Evolutionary conservation across 2,888 invertebrate species (phyloP), one percentile per base, ranked within the genome.

Genomic region (Drosophila monieri): DNA sequence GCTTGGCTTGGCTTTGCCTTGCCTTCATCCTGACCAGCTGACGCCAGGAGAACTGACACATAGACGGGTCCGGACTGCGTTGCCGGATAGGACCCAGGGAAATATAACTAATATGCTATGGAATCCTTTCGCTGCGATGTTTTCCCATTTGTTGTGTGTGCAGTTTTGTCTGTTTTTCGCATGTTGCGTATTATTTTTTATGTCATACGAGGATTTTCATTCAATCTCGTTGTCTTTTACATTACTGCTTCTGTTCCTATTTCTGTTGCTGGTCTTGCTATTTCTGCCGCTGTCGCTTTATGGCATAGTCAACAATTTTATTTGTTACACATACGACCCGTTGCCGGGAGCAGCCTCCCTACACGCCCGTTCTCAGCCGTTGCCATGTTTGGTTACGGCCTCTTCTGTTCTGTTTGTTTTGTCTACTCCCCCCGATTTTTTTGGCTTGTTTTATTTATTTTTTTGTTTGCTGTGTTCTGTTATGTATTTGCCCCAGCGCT

Each of bases 231-330:
- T 74, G 59, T 66, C 66, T 72, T 51, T 57, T 49, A 48, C 74
- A 64, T 64, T 64, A 64, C 62, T 37, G 66, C 44, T 43, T 6
- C 32, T 53, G 27, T 6, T 37, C 8, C 44, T 27, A n/a, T 25
- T 44, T 12, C 35, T 25, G 10, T 10, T 47, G 10, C 39, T 56
- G 53, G 9, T 39, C 9, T 21, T 54, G 54, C 44, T 57, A 14
- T 18, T 30, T 37, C 30, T 46, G 49, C 25, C 35, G 37, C n/a
- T 69, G 46, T 57, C 61, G 57, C 57, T 70, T 77, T 80, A 80
- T 78, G 77, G 69, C 79, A 53, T 55, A 72, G 74, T 78, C 81
- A 78, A 78, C 79, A 72, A 64, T 81, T 79, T 81, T 79, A 81
- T 79, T 81, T 70, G 79, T 74, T 72, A 64, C 73, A 54, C 65